Evolutionary conservation across 23 tunicate genomes (phyloP).

Genomic region (Ciona savignyi): DNA sequence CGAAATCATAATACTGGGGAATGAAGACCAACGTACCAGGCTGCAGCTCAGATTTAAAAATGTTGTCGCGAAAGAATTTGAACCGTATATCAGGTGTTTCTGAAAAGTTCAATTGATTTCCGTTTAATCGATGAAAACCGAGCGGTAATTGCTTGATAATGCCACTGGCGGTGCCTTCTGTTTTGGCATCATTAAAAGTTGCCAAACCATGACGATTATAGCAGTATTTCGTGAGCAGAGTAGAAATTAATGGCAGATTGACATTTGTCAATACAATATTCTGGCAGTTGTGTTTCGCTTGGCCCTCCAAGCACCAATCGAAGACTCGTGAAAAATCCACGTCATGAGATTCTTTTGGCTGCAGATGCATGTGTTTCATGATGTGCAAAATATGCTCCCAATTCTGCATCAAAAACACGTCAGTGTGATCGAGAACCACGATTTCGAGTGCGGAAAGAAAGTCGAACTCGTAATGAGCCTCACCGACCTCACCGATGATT

Average conservation of each 20-base stretch:
- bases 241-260: constrained; percentile 26
- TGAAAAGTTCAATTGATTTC: background rate
- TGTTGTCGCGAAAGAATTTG: constrained; percentile 43
- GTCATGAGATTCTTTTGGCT: constrained; percentile 70
- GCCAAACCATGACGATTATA: constrained; percentile 55
- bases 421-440: constrained; percentile 67
- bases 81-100: constrained; percentile 46
- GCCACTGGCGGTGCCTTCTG: constrained; percentile 48
- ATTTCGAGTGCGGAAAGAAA: constrained; percentile 84
- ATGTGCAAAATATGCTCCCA: constrained; percentile 89
- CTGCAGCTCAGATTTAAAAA: constrained; percentile 46
- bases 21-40: constrained; percentile 39
- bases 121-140: constrained; percentile 16
- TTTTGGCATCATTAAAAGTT: constrained; percentile 9
- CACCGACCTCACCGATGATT: constrained; percentile 81
- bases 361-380: constrained; percentile 58
- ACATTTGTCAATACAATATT: constrained; percentile 37
- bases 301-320: constrained; percentile 57
- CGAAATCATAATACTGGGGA: constrained; percentile 80
- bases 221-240: constrained; percentile 54
- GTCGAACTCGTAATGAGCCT: constrained; percentile 73
- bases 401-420: constrained; percentile 90
- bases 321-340: constrained; percentile 77
- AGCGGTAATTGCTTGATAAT: constrained; percentile 61
- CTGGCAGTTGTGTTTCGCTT: constrained; percentile 74